Conservation (phyloP, 2,113 vertebrate genomes). For the Xenopus laevis region DNA sequence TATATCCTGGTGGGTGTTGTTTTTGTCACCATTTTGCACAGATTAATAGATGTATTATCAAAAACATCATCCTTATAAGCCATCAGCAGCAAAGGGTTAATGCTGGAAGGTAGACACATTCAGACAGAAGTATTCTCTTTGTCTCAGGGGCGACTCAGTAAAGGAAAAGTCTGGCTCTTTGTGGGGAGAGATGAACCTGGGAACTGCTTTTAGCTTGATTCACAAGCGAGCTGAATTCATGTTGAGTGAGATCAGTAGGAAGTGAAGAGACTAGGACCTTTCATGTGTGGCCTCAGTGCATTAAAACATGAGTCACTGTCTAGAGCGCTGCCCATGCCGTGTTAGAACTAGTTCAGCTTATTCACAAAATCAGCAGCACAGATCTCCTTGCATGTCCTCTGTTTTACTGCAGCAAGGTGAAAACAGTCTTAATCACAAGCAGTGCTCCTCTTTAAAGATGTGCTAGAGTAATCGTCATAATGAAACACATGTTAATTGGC, state of each 20-base stretch:
- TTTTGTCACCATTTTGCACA: too few relatives aligned
- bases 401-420: neutral
- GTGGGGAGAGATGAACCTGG: constrained; percentile 12
- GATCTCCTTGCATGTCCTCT: neutral
- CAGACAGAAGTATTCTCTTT: constrained; percentile 4
- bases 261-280: constrained; percentile 39
- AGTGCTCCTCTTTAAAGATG: too few relatives aligned
- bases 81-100: neutral
- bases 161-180: constrained; percentile 1
- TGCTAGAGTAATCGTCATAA: too few relatives aligned
- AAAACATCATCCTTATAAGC: too few relatives aligned
- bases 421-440: neutral
- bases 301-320: constrained; percentile 32
- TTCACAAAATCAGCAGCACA: too few relatives aligned
- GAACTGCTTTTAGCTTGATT: constrained; percentile 46
- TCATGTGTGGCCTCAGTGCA: constrained; percentile 30
- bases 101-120: neutral
- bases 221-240: constrained; percentile 43
- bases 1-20: too few relatives aligned
- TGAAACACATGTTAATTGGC: too few relatives aligned
- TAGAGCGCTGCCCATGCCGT: neutral
- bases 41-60: too few relatives aligned
- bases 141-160: neutral
- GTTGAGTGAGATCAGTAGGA: constrained; percentile 44
- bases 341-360: neutral